Evolutionary conservation across 2,797 vertebrate species (phyloP).

Genomic region (Eulemur rubriventer): DNA sequence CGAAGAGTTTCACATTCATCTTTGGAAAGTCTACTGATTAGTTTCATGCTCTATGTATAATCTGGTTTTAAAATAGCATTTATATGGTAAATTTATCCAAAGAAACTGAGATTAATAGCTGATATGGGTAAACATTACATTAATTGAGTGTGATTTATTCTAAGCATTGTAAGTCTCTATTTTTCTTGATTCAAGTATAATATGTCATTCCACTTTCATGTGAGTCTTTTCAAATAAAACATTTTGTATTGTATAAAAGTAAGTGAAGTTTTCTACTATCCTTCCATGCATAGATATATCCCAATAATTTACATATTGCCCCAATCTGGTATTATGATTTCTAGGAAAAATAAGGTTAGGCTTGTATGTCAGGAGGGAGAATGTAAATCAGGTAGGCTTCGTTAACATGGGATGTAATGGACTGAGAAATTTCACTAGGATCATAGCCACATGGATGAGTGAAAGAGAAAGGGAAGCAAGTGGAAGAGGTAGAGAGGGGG

Average conservation of each 20-base stretch:
- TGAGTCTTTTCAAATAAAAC: not conserved
- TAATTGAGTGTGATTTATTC: constrained; percentile 6
- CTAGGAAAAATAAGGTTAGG: not conserved
- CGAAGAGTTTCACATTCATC: not conserved
- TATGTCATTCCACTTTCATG: not conserved
- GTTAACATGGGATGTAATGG: not conserved
- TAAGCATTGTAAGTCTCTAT: not conserved
- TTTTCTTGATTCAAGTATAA: not conserved
- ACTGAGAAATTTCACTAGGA: not conserved
- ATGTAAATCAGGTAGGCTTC: not conserved
- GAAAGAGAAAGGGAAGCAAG: not conserved
- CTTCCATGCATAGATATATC: not conserved
- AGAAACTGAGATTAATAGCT: not conserved
- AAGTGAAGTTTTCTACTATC: not conserved
- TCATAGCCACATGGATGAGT: not conserved
- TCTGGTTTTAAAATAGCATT: not conserved
- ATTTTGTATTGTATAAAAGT: not conserved
- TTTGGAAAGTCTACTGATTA: not conserved
- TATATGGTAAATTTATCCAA: not conserved
- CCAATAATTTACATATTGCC: not conserved
- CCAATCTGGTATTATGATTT: not conserved
- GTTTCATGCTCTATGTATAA: not conserved
- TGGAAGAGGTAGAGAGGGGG: not conserved
- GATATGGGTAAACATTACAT: not conserved
- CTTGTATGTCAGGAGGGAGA: not conserved